Base-by-base conservation (phyloP, 2,113 vertebrate genomes). In the Trogon surrucura region DNA sequence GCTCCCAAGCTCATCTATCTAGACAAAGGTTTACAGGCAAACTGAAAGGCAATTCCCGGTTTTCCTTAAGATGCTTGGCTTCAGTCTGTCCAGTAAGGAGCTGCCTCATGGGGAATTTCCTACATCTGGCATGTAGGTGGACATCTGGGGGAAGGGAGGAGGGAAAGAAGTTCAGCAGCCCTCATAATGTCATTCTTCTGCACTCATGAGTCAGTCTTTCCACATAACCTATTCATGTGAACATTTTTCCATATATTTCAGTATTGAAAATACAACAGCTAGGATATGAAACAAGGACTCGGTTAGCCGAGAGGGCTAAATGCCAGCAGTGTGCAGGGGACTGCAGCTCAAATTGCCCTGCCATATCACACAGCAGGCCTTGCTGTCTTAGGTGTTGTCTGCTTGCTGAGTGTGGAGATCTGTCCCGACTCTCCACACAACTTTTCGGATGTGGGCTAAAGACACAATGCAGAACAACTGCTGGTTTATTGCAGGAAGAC, bases 61-160 rank as follows among this genome's bases (percentile, higher is more conserved):
- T 91, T 88, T 51, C 60, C 56, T 56, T 73, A 26, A 66, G 79
- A 50, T 86, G 30, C 44, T 91, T 89, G 83, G 22, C 71, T 88
- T 93, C 60, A 70, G 15, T 86, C 80, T 94, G 78, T 61, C 66
- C 44, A 56, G 48, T n/a, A 77, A 77, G 69, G 60, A 86, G 67
- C 72, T 73, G 64, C 60, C 73, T 86, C 64, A 5, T 81, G 73
- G 70, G 74, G 74, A 93, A 38, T 82, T 96, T 82, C 29, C 83
- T 93, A 53, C 96, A 91, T 95, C 88, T 93, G 90, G 66, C 85
- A 82, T 2, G 79, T 95, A 91, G 94, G 67, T 91, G 88, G 71
- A 90, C 74, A 64, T 90, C 47, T 90, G 56, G 67, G 91, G 54
- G 44, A 72, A 54, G 10, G 26, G 41, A 80, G 5, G 1, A 2